phyloP scores from a whole-genome alignment of 92 coral and sea anemone species.

The Palythoa grandiflora region DNA sequence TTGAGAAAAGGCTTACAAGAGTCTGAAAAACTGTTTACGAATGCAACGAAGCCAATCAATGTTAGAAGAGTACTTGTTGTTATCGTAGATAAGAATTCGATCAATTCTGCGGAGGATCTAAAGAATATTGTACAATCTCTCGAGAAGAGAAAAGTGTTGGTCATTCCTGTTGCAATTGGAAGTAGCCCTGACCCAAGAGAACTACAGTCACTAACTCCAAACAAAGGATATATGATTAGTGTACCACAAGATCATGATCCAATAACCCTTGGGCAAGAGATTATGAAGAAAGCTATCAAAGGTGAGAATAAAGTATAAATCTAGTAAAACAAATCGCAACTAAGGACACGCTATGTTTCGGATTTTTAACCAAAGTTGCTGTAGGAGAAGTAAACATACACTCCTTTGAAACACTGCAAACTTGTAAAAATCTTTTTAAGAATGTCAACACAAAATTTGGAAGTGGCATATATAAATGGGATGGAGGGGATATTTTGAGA shows the following conservation, averaged over 20 bases:
- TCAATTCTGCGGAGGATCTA: slow-evolving; percentile 39
- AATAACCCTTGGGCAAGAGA: slow-evolving; percentile 68
- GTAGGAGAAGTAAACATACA: no score
- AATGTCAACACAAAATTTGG: not conserved
- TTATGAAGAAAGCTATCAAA: slow-evolving; percentile 71
- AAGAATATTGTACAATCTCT: slow-evolving; percentile 59
- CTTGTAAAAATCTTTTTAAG: no score
- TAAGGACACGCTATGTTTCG: no score
- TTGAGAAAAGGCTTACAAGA: slow-evolving; percentile 73
- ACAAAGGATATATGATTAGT: slow-evolving; percentile 63
- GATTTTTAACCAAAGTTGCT: no score
- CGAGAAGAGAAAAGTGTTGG: slow-evolving; percentile 69
- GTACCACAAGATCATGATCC: slow-evolving; percentile 64
- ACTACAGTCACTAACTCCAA: slow-evolving; percentile 58
- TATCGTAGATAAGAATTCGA: slow-evolving; percentile 57
- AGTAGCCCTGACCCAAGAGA: slow-evolving; percentile 59
- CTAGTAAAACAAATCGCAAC: no score
- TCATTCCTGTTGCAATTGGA: slow-evolving; percentile 86
- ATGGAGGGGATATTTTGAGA: no score
- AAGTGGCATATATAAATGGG: no score
- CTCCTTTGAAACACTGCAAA: no score
- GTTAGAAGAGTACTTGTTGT: slow-evolving; percentile 81
- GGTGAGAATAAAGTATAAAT: slow-evolving; percentile 47
- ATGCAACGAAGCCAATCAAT: slow-evolving; percentile 60
- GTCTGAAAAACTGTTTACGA: slow-evolving; percentile 59